Percentiles rank a stretch among this genome's conserved stretches.
Conservation (phyloP, 2,888 invertebrate genomes). For the Nebria salina region DNA sequence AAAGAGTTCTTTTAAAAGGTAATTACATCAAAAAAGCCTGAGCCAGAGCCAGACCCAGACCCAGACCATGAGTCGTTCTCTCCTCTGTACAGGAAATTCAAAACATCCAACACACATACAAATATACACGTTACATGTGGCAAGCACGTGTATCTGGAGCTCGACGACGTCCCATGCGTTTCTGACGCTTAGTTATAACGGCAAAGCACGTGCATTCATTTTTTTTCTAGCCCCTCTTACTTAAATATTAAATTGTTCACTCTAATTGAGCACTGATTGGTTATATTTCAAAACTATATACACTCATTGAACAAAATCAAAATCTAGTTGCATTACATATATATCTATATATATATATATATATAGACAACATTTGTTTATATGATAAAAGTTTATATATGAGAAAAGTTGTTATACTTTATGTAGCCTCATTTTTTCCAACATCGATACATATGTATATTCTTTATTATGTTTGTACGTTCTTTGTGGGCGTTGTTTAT, state of each 20-base stretch:
- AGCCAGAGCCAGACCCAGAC: background rate
- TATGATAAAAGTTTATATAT: too few relatives aligned
- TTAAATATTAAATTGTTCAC: background rate
- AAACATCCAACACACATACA: background rate
- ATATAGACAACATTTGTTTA: too few relatives aligned
- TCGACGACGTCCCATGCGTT: background rate
- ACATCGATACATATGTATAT: background rate
- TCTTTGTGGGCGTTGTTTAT: background rate
- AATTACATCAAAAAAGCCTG: too few relatives aligned
- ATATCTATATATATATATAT: too few relatives aligned
- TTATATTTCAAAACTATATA: background rate
- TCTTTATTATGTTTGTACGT: slow-evolving; percentile 1
- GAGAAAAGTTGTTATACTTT: background rate
- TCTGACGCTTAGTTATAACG: background rate
- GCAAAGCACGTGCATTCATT: background rate
- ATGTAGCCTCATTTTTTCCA: background rate
- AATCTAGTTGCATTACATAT: too few relatives aligned
- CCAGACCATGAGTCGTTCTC: background rate
- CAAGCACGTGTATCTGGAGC: slow-evolving; percentile 5
- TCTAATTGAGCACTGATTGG: background rate
- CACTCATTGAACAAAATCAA: background rate
- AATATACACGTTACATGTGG: slow-evolving; percentile 10
- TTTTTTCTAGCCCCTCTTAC: background rate
- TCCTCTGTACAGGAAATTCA: background rate
- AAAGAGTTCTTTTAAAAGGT: too few relatives aligned